Evolutionary conservation across 2,113 vertebrate species (phyloP), one percentile per base, ranked within the genome.

Genomic region (Crypturellus undulatus): DNA sequence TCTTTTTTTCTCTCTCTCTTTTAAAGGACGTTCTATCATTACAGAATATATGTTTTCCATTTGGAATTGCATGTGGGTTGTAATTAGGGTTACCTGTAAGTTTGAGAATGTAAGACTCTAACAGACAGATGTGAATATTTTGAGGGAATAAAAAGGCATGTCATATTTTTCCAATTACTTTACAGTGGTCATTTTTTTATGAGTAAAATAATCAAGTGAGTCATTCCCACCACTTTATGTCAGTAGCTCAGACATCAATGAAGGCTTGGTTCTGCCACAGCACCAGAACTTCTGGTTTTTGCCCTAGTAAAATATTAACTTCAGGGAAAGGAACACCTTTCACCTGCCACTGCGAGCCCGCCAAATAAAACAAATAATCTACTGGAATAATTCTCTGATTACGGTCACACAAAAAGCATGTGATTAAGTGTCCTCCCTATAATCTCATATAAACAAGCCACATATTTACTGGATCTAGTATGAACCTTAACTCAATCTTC

Each of bases 81-180:
- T 83, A 97, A 94, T 82, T 93, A 56, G 69, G 36, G 56, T 82
- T 97, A 93, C 82, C 87, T 93, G 60, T 72, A 81, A 93, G 10
- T 88, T 90, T 90, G 28, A 88, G 58, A 93, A 90, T 70, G 25
- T 76, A 85, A 91, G 81, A 89, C 3, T 43, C 26, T 42, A 84
- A 64, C 13, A 90, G 92, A 91, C 34, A 93, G 49, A 93, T 89
- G 82, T 40, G 84, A 95, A 9, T 20, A 80, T 92, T 96, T 95
- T 69, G 84, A 89, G 40, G 45, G n/a, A 79, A 40, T 67, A 76
- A 78, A 79, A 62, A 78, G 22, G 34, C 16, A 64, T 62, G 8
- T 36, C 54, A 78, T 8, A 9, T 93, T 94, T 97, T 94, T 67
- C 58, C 63, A 93, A 76, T 91, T 62, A 94, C 77, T 96, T 92